A percentile compares a stretch with the other conserved stretches of the same genome.
Conservation (phyloP, 2,797 vertebrate genomes). For the Anisognathus igniventris region DNA sequence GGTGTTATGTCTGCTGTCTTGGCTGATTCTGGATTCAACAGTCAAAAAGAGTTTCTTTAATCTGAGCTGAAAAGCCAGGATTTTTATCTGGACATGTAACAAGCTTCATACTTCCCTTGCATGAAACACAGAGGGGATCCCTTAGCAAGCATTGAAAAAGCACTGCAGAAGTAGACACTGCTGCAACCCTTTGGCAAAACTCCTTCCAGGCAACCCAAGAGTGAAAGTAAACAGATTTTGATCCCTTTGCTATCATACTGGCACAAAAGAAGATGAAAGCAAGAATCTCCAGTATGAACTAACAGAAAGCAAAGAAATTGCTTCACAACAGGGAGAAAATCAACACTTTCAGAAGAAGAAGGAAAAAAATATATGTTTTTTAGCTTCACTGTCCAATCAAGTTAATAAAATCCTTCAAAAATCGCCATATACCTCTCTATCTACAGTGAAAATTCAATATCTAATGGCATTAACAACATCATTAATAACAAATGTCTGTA, state of each 20-base stretch:
- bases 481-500: constrained; percentile 80
- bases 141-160: neutral
- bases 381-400: constrained; percentile 31
- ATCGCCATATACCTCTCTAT: constrained; percentile 50
- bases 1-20: neutral
- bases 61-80: neutral
- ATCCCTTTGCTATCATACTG: neutral
- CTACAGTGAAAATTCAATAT: constrained; percentile 72
- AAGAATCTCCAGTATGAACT: neutral
- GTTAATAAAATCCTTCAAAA: constrained; percentile 58
- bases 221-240: neutral
- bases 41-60: neutral
- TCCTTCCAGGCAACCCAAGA: neutral
- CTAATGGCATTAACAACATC: constrained; percentile 77
- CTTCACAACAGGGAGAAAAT: neutral
- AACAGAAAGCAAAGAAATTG: neutral
- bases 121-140: neutral
- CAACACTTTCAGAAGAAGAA: neutral
- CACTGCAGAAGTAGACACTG: neutral
- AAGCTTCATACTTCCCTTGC: neutral
- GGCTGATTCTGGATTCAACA: neutral
- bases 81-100: neutral
- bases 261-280: neutral
- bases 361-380: constrained; percentile 28
- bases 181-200: neutral